Base-by-base conservation (phyloP, 2,888 invertebrate genomes). In the Blastobasis lacticolella region DNA sequence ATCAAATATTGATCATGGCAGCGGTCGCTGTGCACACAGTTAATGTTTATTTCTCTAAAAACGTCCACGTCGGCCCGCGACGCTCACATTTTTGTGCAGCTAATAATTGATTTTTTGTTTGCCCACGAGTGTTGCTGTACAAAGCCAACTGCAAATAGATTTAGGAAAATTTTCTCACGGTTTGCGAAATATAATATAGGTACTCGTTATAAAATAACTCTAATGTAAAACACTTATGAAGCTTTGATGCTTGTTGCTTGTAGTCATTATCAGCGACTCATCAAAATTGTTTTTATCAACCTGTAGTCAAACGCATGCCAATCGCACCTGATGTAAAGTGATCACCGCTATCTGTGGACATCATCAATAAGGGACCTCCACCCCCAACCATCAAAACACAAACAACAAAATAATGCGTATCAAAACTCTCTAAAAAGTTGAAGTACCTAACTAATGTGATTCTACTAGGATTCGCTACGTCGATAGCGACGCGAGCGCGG, bases 1-100 rank as follows among this genome's bases (percentile, higher is more conserved):
- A 80, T 81, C 79, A 78, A 88, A 88, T 87, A 88, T 88, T 88
- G 72, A 73, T 80, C 76, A 75, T 85, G 80, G 80, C 82, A 81
- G 78, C 81, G 86, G 82, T 78, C 86, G 81, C 76, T 85, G 66
- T 71, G 78, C 76, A 85, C 81, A 87, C 84, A 85, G 74, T 75
- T 80, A 51, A 82, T 87, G 81, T 87, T 87, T 88, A 84, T 87
- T 82, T 80, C 85, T 83, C 85, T 87, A 83, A 88, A 81, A 88
- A 84, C 71, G 70, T 74, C 58, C 69, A 69, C 85, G 78, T 75
- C 81, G 81, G 76, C 82, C 69, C 74, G 76, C 79, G 83, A 75
- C 76, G 80, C 72, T 84, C 76, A 78, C 75, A 76, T 81, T 81
- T 82, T 82, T 81, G 77, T 84, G 81, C 78, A 79, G 79, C 80